These are phyloP conservation scores for Cynopterus sphinx DNA, from an alignment of 2,797 vertebrate species.

Conservation along the genomic window DNA sequence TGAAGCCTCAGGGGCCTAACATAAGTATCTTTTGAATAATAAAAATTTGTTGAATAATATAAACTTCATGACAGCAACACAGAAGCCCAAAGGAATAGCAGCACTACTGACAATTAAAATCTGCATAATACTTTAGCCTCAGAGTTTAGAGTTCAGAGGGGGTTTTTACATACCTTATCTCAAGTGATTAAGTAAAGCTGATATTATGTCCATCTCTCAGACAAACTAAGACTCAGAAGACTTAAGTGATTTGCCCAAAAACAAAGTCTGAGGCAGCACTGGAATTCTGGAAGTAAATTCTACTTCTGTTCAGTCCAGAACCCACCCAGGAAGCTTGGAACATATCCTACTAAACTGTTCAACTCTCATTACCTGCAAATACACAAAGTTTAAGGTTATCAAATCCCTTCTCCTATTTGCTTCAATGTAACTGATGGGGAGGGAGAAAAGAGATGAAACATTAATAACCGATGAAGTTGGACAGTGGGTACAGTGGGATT, in stretches of 20 bases:
- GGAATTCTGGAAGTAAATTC: slow-evolving; percentile 15
- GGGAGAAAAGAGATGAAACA: neutral
- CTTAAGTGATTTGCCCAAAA: neutral
- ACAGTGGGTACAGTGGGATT: neutral
- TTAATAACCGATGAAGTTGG: neutral
- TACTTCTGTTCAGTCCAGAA: neutral
- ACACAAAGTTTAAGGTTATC: neutral
- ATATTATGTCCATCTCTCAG: neutral
- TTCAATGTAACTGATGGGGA: neutral
- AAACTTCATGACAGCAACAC: neutral
- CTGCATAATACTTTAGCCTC: neutral
- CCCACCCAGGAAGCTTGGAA: neutral
- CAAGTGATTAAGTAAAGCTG: neutral
- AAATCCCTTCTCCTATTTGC: neutral
- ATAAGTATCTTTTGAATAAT: neutral
- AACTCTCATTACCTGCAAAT: neutral
- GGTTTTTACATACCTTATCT: neutral
- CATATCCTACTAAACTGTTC: neutral
- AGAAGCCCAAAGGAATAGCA: neutral
- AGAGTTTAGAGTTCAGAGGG: neutral
- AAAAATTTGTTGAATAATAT: neutral
- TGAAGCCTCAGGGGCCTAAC: neutral
- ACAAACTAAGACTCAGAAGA: slow-evolving; percentile 9
- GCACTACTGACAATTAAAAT: neutral
- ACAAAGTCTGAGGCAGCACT: neutral